Conservation (phyloP, 2,797 vertebrate species). For the Acanthopagrus latus region DNA sequence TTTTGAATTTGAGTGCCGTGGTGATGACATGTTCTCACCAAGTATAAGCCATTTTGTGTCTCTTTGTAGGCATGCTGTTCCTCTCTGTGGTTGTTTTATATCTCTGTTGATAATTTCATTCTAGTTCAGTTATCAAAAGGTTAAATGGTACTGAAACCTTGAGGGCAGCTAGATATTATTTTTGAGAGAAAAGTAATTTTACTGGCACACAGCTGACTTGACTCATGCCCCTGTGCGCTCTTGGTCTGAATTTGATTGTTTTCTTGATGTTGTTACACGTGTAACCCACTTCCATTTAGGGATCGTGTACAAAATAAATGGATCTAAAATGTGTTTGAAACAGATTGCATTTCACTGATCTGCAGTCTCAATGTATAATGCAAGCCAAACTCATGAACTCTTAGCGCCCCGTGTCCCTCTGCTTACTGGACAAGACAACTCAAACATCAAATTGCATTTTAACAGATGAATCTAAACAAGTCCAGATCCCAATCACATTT, state of each 20-base stretch:
- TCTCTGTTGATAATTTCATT: background rate
- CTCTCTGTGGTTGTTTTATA: background rate
- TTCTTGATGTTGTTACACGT: background rate
- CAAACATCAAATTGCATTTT: background rate
- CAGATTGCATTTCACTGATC: background rate
- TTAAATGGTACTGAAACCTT: background rate
- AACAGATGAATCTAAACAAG: background rate
- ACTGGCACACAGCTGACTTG: background rate
- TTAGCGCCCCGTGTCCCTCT: background rate
- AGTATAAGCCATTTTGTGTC: too few relatives aligned
- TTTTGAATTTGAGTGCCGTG: too few relatives aligned
- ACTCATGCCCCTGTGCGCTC: background rate
- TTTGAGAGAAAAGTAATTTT: background rate
- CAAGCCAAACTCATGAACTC: too few relatives aligned
- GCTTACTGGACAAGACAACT: background rate
- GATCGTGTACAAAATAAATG: background rate
- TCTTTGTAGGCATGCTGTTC: too few relatives aligned
- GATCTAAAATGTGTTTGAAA: background rate
- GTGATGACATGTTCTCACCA: too few relatives aligned
- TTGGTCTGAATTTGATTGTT: background rate
- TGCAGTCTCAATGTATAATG: background rate
- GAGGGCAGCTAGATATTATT: background rate
- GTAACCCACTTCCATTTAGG: background rate
- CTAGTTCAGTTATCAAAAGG: background rate
- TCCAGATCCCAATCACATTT: background rate